These are phyloP conservation scores for Monodelphis domestica DNA, from an alignment of 2,797 vertebrate species.

Conservation along the genomic window DNA sequence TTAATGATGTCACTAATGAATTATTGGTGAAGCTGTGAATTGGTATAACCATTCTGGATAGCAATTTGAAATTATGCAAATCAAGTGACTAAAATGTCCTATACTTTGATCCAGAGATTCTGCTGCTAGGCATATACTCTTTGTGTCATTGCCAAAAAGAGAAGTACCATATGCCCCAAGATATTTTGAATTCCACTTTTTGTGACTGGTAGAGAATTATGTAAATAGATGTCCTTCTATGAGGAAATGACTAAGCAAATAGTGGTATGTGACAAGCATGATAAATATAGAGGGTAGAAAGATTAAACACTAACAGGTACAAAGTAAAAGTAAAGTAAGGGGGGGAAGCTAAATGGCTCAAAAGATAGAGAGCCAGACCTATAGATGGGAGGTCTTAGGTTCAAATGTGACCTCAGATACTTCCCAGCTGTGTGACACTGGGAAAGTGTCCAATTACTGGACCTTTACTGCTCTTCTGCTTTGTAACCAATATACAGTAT, in stretches of 20 bases:
- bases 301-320: not conserved
- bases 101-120: not conserved
- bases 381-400: too few relatives aligned
- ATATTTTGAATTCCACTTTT: not conserved
- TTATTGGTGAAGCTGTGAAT: not conserved
- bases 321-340: too few relatives aligned
- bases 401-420: too few relatives aligned
- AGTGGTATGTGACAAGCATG: not conserved
- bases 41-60: not conserved
- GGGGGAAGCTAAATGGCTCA: too few relatives aligned
- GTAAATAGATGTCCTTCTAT: not conserved
- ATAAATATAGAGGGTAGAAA: not conserved
- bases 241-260: not conserved
- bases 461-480: too few relatives aligned
- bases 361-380: too few relatives aligned
- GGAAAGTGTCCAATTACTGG: too few relatives aligned
- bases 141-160: not conserved
- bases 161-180: not conserved
- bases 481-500: too few relatives aligned
- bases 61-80: not conserved
- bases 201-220: not conserved
- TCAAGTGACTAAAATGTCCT: not conserved
- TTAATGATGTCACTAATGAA: not conserved
- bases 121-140: not conserved
- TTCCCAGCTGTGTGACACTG: too few relatives aligned